Evolutionary conservation across 2,888 invertebrate genomes (phyloP).

Genomic region (Drosophila kambysellisi): DNA sequence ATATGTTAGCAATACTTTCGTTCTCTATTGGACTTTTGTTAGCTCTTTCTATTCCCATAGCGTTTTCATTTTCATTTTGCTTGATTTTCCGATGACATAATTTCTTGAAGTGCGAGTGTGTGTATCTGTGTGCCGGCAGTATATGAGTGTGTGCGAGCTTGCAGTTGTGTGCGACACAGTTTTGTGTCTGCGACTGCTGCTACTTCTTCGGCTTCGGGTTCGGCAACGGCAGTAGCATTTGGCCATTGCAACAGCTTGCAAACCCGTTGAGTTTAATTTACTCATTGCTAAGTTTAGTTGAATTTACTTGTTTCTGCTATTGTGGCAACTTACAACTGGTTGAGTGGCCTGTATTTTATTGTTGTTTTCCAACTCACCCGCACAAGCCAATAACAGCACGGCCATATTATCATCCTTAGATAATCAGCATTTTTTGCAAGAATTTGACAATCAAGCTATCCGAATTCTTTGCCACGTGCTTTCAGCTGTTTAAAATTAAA

Average conservation of each 20-base stretch:
- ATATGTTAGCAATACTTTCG: slow-evolving; percentile 53
- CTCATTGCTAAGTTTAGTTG: slow-evolving; percentile 19
- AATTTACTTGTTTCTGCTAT: slow-evolving; percentile 1
- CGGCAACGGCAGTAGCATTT: slow-evolving; percentile 37
- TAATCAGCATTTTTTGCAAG: slow-evolving; percentile 46
- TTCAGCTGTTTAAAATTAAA: neutral
- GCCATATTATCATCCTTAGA: slow-evolving; percentile 52
- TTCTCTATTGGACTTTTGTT: slow-evolving; percentile 38
- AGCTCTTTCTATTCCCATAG: slow-evolving; percentile 36
- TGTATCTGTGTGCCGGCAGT: neutral
- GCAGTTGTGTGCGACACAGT: slow-evolving; percentile 73
- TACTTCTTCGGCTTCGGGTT: slow-evolving; percentile 62
- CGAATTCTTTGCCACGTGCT: slow-evolving; percentile 27
- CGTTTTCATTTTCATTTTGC: slow-evolving; percentile 62
- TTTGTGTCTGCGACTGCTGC: slow-evolving; percentile 58
- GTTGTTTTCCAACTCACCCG: slow-evolving; percentile 41
- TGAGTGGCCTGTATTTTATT: slow-evolving; percentile 33
- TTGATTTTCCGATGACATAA: slow-evolving; percentile 80
- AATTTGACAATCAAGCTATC: slow-evolving; percentile 41
- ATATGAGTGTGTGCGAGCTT: slow-evolving; percentile 28
- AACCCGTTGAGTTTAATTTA: slow-evolving; percentile 66
- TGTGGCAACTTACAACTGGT: slow-evolving; percentile 41
- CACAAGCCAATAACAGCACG: slow-evolving; percentile 29
- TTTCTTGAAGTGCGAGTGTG: slow-evolving; percentile 42
- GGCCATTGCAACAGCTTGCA: slow-evolving; percentile 53